A percentile compares a stretch with the other conserved stretches of the same genome.
These are phyloP conservation scores for Dasyurus viverrinus DNA, from an alignment of 2,113 vertebrate genomes.

Conservation along the genomic window DNA sequence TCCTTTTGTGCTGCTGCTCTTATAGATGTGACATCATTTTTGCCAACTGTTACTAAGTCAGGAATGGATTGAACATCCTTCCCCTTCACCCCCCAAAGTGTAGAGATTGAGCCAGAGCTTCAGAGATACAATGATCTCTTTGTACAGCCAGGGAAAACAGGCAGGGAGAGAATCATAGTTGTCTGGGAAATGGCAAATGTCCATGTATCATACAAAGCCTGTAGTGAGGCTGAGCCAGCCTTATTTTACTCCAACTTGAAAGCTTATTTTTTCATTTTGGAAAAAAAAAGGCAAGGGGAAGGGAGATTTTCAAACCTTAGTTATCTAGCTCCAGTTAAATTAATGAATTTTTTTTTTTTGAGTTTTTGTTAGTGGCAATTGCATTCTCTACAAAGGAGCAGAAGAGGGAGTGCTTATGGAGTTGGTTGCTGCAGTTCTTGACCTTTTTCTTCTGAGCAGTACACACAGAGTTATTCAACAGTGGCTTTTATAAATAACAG, in stretches of 20 bases:
- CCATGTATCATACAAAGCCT: constrained; percentile 63
- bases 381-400: neutral
- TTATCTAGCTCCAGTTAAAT: neutral
- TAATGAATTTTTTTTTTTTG: neutral
- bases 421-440: neutral
- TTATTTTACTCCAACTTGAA: constrained; percentile 59
- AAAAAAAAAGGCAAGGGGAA: constrained; percentile 52
- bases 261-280: constrained; percentile 70
- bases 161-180: constrained; percentile 47
- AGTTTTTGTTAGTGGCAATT: neutral
- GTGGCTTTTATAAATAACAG: neutral
- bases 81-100: constrained; percentile 71
- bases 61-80: constrained; percentile 67
- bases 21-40: constrained; percentile 73
- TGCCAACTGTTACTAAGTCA: constrained; percentile 76
- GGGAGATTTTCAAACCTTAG: neutral
- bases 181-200: constrained; percentile 76
- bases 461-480: too few species aligned
- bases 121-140: constrained; percentile 72
- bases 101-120: constrained; percentile 64
- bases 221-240: neutral
- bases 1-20: constrained; percentile 47
- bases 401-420: neutral
- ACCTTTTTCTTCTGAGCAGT: neutral
- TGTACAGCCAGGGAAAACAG: constrained; percentile 65